A percentile compares a stretch with the other conserved stretches of the same genome.
These are phyloP conservation scores for Leptinotarsa lineolata DNA, from an alignment of 1,140 invertebrate species.

Conservation along the genomic window DNA sequence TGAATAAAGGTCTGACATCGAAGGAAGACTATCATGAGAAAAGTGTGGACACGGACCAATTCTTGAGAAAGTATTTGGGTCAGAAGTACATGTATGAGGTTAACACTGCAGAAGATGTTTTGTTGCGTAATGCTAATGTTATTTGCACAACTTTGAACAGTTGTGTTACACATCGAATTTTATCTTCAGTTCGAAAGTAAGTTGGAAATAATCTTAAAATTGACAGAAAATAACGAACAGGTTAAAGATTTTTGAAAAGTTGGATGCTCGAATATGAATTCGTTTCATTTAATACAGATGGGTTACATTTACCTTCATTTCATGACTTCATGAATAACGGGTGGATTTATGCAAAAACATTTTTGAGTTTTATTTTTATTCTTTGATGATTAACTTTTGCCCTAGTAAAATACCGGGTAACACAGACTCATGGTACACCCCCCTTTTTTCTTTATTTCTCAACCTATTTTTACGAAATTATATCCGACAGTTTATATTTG, in stretches of 20 bases:
- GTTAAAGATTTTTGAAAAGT: slow-evolving; percentile 4
- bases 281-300: neutral
- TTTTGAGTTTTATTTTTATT: too few relatives aligned
- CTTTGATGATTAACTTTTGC: too few relatives aligned
- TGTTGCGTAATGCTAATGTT: slow-evolving; percentile 50
- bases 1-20: neutral
- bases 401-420: too few relatives aligned
- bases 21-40: slow-evolving; percentile 9
- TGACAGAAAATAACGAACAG: slow-evolving; percentile 22
- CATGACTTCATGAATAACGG: too few relatives aligned
- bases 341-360: too few relatives aligned
- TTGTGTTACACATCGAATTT: slow-evolving; percentile 29
- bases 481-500: too few relatives aligned
- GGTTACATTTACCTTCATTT: neutral
- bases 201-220: slow-evolving; percentile 23
- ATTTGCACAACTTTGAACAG: slow-evolving; percentile 56
- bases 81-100: slow-evolving; percentile 32
- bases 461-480: too few relatives aligned
- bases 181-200: neutral
- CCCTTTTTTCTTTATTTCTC: too few relatives aligned
- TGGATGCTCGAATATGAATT: neutral
- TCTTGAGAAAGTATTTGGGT: slow-evolving; percentile 35
- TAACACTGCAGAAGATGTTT: slow-evolving; percentile 35
- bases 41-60: slow-evolving; percentile 17
- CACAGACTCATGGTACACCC: too few relatives aligned